Base-by-base conservation (phyloP, 2,797 vertebrate genomes). In the Sardinella longiceps region DNA sequence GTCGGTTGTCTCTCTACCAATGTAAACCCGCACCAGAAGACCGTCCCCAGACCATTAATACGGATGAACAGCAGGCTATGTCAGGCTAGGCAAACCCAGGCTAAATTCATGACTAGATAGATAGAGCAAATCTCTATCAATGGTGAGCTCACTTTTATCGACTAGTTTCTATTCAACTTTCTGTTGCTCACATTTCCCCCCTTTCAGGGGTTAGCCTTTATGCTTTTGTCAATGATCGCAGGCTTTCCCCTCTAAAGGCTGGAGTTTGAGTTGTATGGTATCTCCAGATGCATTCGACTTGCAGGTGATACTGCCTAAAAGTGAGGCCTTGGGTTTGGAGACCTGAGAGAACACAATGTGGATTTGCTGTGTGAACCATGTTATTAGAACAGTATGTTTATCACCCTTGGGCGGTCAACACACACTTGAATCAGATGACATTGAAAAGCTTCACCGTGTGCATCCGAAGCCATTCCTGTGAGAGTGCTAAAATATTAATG, bases 361-460 rank as follows among this genome's bases (percentile, higher is more conserved):
- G 63, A 33, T 30, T 33, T 30, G 63, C 11, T 66, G 28, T 66
- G 63, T 66, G 63, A 66, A 33, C 25, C 25, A 12, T 33, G 15
- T 66, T 30, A 33, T 11, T 66, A 33, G 20, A 66, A 33, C 33
- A 66, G 12, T 33, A 15, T 63, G 10, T 30, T 30, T 30, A 66
- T 66, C 25, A 66, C 28, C 63, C 63, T 2, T 33, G 63, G 63
- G 28, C 30, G 12, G 28, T 33, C 28, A 33, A 18, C 33, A 66
- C 28, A 33, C 2, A n/a, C 28, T 33, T 53, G 20, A 20, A 53
- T 53, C 28, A 14, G 14, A 66, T 66, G 30, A 15, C 25, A 66
- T 33, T 66, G 63, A 66, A 66, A 66, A 70, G 63, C 14, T 30
- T 70, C 63, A 70, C 63, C 63, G 63, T 33, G 28, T 33, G 28